Evolutionary conservation across 2,113 vertebrate genomes (phyloP), one percentile per base, ranked within the genome.

Genomic region (Cynoglossus semilaevis): DNA sequence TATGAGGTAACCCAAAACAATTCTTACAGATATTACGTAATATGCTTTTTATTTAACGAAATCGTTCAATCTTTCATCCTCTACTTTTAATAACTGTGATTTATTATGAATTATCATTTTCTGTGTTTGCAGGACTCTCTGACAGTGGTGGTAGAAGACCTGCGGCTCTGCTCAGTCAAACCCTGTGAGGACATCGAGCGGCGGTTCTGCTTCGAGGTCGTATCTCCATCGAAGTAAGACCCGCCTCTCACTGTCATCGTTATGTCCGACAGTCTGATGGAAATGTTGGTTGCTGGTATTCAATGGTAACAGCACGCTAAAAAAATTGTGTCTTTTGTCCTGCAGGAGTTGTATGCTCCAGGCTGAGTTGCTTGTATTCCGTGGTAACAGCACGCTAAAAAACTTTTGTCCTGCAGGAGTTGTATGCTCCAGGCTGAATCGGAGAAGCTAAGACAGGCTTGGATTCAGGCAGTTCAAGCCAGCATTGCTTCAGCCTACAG

Each of bases 391-490:
- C n/a, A n/a, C n/a, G n/a, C n/a, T n/a, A n/a, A n/a, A n/a, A n/a
- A n/a, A n/a, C n/a, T n/a, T n/a, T n/a, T n/a, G n/a, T n/a, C n/a
- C 69, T 19, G 7, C 80, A 99, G 97, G 93, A 99, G 95, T 90
- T 99, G 97, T 67, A 98, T 99, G 94, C 90, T 99, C 41, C 97
- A 99, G 88, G 97, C 97, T 0, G 97, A 99, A 82, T 98, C 96
- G 0, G 96, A 99, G 88, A 97, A 94, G 79, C 90, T 98, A 8
- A 86, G 96, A 9, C 94, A 93, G 63, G 91, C 94, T 1, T 99
- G 97, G 97, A 96, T 98, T 55, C 96, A 96, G 58, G 97, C 97
- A 0, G 97, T 99, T 17, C 96, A 98, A 29, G 96, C 97, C 1
- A 99, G 97, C 91, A 98, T 98, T 0, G 97, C 96, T 14, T 97